These are phyloP conservation scores for Eupelmus urozonus DNA, from an alignment of 2,888 invertebrate genomes.

Conservation along the genomic window DNA sequence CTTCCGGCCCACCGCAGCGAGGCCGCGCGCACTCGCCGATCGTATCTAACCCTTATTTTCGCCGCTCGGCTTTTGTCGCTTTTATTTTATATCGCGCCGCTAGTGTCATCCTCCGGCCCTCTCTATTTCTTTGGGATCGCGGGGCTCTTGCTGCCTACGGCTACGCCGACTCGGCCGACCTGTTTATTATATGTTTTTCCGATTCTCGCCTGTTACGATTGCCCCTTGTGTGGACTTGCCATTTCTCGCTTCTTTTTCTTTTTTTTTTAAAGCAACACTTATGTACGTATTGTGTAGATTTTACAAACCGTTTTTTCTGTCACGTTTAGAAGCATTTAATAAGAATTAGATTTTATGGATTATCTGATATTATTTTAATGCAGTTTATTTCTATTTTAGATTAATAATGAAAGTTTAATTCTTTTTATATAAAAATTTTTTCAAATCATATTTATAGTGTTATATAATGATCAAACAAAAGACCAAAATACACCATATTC, in stretches of 20 bases:
- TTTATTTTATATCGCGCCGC: conserved; percentile 50
- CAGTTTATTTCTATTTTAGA: too few species aligned
- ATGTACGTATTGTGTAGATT: too few species aligned
- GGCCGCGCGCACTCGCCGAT: conserved; percentile 15
- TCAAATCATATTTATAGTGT: too few species aligned
- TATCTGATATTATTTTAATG: too few species aligned
- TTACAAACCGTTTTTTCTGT: too few species aligned
- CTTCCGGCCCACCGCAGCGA: conserved; percentile 49
- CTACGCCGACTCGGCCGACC: background rate
- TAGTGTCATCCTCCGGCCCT: background rate
- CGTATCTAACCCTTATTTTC: conserved; percentile 50
- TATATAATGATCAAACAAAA: too few species aligned
- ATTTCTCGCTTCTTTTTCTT: background rate
- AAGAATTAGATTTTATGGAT: too few species aligned
- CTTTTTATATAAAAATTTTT: too few species aligned
- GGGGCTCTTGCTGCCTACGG: background rate
- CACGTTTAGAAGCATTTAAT: too few species aligned
- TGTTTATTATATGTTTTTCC: conserved; percentile 58
- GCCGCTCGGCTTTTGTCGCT: conserved; percentile 38
- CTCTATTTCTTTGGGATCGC: conserved; percentile 26
- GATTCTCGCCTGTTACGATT: conserved; percentile 50
- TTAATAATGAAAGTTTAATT: too few species aligned
- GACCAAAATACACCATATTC: too few species aligned
- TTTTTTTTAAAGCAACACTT: too few species aligned
- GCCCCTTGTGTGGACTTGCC: background rate